phyloP scores from a whole-genome alignment of 2,888 invertebrate species.

The Drosophila formosana region DNA sequence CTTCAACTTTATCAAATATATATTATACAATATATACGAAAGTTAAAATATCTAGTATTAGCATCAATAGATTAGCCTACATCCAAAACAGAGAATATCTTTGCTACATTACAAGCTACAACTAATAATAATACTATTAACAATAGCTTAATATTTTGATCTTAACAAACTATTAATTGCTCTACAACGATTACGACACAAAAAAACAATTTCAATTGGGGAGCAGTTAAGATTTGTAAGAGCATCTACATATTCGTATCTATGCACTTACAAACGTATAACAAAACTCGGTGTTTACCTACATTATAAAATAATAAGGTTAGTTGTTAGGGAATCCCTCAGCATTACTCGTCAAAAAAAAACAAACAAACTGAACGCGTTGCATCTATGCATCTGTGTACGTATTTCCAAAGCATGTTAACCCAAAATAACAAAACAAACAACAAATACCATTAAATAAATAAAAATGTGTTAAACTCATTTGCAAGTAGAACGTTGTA shows the following conservation, averaged over 20 bases:
- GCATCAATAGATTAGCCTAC: constrained; percentile 19
- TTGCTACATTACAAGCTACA: constrained; percentile 32
- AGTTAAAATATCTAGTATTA: constrained; percentile 26
- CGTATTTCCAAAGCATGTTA: constrained; percentile 71
- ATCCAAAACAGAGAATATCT: constrained; percentile 25
- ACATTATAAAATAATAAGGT: constrained; percentile 26
- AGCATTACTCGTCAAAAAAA: constrained; percentile 54
- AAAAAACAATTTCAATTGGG: neutral
- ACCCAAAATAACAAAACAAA: constrained; percentile 44
- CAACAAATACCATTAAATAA: constrained; percentile 51
- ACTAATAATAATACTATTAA: constrained; percentile 18
- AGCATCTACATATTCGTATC: constrained; percentile 39
- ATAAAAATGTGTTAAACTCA: constrained; percentile 37
- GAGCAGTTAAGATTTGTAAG: constrained; percentile 16
- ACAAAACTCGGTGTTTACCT: constrained; percentile 55
- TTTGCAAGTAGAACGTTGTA: constrained; percentile 38
- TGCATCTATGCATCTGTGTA: constrained; percentile 37
- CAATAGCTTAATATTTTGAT: constrained; percentile 1
- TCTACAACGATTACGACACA: constrained; percentile 13
- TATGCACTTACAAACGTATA: constrained; percentile 49
- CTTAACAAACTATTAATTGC: neutral
- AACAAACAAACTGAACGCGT: constrained; percentile 11
- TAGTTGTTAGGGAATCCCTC: constrained; percentile 55
- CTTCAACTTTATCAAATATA: constrained; percentile 19
- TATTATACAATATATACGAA: constrained; percentile 1